A percentile compares a stretch with the other conserved stretches of the same genome.
phyloP scores from a whole-genome alignment of 2,888 invertebrate genomes.

The Drosophila prostipennis region DNA sequence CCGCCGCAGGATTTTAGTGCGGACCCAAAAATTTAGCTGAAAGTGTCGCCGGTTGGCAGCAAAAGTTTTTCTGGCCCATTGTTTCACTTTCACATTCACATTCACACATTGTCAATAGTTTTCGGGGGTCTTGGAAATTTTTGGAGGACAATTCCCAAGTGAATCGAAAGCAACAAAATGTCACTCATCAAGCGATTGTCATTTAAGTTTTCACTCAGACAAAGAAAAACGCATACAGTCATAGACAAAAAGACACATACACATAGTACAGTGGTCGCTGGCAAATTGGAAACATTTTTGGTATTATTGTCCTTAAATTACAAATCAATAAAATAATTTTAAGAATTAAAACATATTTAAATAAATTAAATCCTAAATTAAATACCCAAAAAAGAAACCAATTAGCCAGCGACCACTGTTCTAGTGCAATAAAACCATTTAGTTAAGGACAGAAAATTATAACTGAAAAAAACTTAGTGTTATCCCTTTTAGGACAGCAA shows the following conservation, averaged over 20 bases:
- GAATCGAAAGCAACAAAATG: slow-evolving; percentile 33
- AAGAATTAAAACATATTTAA: too few species aligned
- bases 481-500: slow-evolving; percentile 97
- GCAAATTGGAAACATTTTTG: neutral
- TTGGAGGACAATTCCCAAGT: slow-evolving; percentile 17
- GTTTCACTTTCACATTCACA: slow-evolving; percentile 41
- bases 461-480: slow-evolving; percentile 88
- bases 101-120: slow-evolving; percentile 41
- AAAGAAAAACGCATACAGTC: slow-evolving; percentile 16
- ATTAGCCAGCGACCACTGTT: slow-evolving; percentile 14
- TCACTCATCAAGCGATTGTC: slow-evolving; percentile 34
- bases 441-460: slow-evolving; percentile 84
- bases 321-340: too few species aligned
- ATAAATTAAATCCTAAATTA: too few species aligned
- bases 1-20: slow-evolving; percentile 32
- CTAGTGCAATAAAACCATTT: slow-evolving; percentile 53
- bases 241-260: slow-evolving; percentile 11
- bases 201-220: slow-evolving; percentile 22
- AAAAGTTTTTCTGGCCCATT: slow-evolving; percentile 44
- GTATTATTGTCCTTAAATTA: too few species aligned
- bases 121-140: neutral
- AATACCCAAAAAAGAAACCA: too few species aligned
- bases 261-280: slow-evolving; percentile 15
- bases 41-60: slow-evolving; percentile 28
- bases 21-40: neutral